Evolutionary conservation across 30 jellyfish, hydroid and myxozoan species (phyloP).

Genomic region (Catostylus mosaicus): DNA sequence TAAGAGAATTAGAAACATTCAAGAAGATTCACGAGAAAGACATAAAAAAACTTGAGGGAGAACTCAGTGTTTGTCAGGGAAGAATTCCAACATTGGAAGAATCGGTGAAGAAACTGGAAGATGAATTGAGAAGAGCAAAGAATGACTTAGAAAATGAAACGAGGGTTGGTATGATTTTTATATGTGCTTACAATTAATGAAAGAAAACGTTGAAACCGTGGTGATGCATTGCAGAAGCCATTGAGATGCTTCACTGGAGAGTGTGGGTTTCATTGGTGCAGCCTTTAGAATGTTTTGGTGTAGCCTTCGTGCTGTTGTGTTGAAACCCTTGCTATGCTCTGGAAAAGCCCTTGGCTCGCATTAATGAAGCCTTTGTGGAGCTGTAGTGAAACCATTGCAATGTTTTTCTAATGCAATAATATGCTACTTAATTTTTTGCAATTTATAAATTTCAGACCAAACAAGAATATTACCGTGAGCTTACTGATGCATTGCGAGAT

Average conservation of each 20-base stretch:
- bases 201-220: no score
- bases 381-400: neutral
- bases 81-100: constrained; percentile 53
- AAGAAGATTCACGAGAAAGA: constrained; percentile 69
- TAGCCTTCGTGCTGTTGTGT: no score
- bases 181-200: no score
- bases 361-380: no score
- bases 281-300: no score
- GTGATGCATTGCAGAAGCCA: no score
- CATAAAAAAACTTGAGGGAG: constrained; percentile 36
- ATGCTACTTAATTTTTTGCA: neutral
- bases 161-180: constrained; percentile 59
- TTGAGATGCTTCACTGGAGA: no score
- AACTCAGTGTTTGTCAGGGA: constrained; percentile 26
- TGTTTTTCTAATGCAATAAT: neutral
- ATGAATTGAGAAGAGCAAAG: constrained; percentile 47
- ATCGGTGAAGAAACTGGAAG: constrained; percentile 49
- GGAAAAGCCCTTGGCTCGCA: no score
- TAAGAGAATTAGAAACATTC: constrained; percentile 60
- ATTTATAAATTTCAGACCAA: constrained; percentile 19
- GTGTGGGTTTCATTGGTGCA: no score
- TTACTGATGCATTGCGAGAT: constrained; percentile 46
- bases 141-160: constrained; percentile 51
- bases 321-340: no score
- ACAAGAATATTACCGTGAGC: constrained; percentile 58